Conservation (phyloP, 2,113 vertebrate genomes). For the Alethe diademata region DNA sequence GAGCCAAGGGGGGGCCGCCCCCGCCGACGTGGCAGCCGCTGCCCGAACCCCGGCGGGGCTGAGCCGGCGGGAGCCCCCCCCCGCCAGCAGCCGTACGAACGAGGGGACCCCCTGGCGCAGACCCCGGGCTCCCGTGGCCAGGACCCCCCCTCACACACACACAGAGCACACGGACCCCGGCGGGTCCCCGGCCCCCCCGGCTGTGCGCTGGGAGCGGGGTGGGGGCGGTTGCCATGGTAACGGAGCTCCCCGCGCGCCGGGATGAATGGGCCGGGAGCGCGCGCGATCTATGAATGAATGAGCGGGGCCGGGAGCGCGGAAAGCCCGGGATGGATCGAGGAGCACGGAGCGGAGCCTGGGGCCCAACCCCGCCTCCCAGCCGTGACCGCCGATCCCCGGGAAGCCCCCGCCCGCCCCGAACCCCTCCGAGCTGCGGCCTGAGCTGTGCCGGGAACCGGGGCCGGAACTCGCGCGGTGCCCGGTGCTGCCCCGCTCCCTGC, state of each 20-base stretch:
- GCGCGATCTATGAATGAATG: conserved; percentile 41
- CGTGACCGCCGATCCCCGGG: too few relatives aligned
- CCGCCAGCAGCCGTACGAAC: not conserved
- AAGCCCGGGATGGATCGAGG: not conserved
- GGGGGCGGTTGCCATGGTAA: not conserved
- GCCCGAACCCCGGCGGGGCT: not conserved
- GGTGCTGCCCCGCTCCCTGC: not conserved
- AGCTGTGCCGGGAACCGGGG: not conserved
- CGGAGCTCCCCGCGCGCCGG: not conserved
- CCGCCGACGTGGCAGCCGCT: not conserved
- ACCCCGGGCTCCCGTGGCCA: not conserved
- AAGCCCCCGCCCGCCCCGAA: not conserved
- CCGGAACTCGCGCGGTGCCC: not conserved
- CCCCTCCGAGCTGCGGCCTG: too few relatives aligned
- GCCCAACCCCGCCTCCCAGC: too few relatives aligned
- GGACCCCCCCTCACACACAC: not conserved
- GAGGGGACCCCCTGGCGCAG: not conserved
- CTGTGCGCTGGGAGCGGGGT: not conserved
- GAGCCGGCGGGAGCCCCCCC: not conserved
- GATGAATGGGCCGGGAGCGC: conserved; percentile 41
- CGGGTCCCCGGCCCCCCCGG: not conserved
- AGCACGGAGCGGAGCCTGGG: not conserved
- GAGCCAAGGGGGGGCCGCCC: not conserved
- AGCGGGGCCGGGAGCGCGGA: not conserved
- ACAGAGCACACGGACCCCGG: not conserved